Percentiles rank a stretch among this genome's conserved stretches.
Evolutionary conservation across 2,888 invertebrate species (phyloP).

Genomic region (Agonopterix arenella): DNA sequence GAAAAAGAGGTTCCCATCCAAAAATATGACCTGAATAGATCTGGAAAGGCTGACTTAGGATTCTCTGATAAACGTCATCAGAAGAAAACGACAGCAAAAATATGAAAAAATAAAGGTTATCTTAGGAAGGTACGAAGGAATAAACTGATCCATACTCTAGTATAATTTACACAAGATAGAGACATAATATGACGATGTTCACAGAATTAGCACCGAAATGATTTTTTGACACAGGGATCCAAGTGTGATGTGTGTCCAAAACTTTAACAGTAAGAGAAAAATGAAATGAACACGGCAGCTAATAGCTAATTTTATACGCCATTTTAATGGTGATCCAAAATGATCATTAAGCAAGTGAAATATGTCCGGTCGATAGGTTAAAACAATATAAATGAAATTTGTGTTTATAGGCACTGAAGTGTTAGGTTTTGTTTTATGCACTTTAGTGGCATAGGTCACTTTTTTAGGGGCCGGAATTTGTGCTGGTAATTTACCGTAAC

Average conservation of each 20-base stretch:
- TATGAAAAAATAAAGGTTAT: no score
- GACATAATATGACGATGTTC: no score
- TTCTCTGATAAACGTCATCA: no score
- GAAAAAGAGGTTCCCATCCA: no score
- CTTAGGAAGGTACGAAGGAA: no score
- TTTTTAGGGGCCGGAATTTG: neutral
- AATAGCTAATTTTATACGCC: constrained; percentile 3
- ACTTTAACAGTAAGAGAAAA: neutral
- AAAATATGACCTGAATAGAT: no score
- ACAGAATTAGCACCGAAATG: no score
- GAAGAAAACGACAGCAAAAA: no score
- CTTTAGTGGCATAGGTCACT: neutral
- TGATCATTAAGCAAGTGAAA: neutral
- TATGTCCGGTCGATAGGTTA: neutral
- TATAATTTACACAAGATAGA: no score
- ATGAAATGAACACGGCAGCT: constrained; percentile 1
- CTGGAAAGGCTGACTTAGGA: no score
- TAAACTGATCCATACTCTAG: no score
- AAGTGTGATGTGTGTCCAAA: neutral
- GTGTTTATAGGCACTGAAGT: neutral
- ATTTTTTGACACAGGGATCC: neutral
- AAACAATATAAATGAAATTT: neutral
- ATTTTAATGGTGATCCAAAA: constrained; percentile 2
- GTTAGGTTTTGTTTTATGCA: neutral
- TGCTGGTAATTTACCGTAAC: neutral